Evolutionary conservation across 2,797 vertebrate species (phyloP).

Genomic region (Amniataba percoides): DNA sequence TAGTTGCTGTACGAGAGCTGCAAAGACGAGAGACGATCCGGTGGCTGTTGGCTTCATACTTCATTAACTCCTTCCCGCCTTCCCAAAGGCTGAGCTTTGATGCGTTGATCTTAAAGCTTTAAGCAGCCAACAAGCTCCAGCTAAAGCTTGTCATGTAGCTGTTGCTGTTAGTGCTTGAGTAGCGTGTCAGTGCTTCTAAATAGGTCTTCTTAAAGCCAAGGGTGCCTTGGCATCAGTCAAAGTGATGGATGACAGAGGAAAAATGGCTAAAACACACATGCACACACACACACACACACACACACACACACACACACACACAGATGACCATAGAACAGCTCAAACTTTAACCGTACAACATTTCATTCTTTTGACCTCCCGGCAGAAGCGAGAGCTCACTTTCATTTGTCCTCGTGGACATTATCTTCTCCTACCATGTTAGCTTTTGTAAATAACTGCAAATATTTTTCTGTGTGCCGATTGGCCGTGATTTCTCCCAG

Average conservation of each 20-base stretch:
- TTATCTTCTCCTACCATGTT: constrained; percentile 35
- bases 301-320: constrained; percentile 12
- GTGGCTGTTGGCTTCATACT: constrained; percentile 30
- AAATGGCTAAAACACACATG: constrained; percentile 37
- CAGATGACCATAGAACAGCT: constrained; percentile 34
- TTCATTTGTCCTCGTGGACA: constrained; percentile 46
- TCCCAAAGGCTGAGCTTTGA: constrained; percentile 41
- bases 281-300: constrained; percentile 4
- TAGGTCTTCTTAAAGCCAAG: constrained; percentile 46
- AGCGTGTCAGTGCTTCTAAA: constrained; percentile 54
- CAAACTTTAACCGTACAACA: background rate
- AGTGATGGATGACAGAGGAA: constrained; percentile 60
- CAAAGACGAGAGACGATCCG: constrained; percentile 23
- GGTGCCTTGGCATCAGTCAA: constrained; percentile 66
- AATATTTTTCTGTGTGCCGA: constrained; percentile 34
- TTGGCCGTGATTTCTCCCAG: constrained; percentile 49
- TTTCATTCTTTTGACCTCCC: constrained; percentile 21
- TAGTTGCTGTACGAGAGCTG: constrained; percentile 50
- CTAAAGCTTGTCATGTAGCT: constrained; percentile 43
- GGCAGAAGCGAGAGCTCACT: constrained; percentile 40
- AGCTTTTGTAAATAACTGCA: constrained; percentile 45
- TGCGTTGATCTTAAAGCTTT: constrained; percentile 43
- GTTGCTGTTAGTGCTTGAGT: constrained; percentile 49
- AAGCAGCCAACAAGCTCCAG: constrained; percentile 39
- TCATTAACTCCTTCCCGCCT: constrained; percentile 57